Evolutionary conservation across 2,888 invertebrate species (phyloP).

Genomic region (Ormyrus thymus): DNA sequence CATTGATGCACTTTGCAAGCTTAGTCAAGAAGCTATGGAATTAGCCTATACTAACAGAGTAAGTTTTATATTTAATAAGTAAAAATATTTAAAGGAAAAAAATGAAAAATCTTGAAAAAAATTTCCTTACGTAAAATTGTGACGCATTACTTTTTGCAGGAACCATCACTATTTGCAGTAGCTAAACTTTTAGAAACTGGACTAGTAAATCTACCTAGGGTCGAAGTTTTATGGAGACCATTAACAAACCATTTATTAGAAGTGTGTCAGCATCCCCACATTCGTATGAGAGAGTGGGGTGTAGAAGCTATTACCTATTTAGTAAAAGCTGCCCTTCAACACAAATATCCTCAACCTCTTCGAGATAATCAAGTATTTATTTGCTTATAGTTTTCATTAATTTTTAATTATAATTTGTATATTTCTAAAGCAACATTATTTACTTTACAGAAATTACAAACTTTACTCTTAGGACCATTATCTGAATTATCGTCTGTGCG

Average conservation of each 20-base stretch:
- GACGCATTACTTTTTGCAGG: conserved; percentile 77
- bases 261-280: conserved; percentile 96
- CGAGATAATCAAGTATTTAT: conserved; percentile 86
- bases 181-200: conserved; percentile 99
- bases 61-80: conserved; percentile 63
- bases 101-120: neutral
- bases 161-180: conserved; percentile 97
- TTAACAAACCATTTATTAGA: conserved; percentile 96
- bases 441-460: conserved; percentile 82
- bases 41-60: conserved; percentile 95
- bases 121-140: neutral
- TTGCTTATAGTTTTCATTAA: conserved; percentile 28
- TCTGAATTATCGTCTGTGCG: conserved; percentile 93
- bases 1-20: conserved; percentile 96
- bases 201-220: conserved; percentile 92
- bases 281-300: conserved; percentile 97
- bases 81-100: neutral
- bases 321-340: conserved; percentile 92
- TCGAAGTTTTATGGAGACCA: conserved; percentile 96
- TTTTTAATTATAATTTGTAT: conserved; percentile 8
- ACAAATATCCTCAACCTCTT: conserved; percentile 88
- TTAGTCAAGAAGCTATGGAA: conserved; percentile 98
- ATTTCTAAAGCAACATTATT: conserved; percentile 7
- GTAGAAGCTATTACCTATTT: conserved; percentile 96
- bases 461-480: conserved; percentile 90